Conservation (phyloP, 2,888 invertebrate species). For the Esperia sulphurella region DNA sequence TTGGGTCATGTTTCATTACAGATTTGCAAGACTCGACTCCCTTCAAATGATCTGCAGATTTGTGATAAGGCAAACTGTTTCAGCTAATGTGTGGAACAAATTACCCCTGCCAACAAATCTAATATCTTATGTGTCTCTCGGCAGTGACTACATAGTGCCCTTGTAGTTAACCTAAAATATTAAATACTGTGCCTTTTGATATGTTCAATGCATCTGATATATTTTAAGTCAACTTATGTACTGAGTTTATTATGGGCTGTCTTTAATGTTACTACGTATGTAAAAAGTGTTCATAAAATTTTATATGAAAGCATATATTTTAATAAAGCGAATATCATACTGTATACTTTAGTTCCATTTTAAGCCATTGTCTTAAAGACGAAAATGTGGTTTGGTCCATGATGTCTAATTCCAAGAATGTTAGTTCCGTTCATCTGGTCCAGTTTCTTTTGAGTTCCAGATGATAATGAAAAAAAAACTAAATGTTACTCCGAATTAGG, state of each 20-base stretch:
- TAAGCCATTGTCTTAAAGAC: no score
- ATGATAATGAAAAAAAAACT: no score
- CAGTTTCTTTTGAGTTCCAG: no score
- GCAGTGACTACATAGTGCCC: slow-evolving; percentile 73
- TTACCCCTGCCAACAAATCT: slow-evolving; percentile 81
- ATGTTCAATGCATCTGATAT: slow-evolving; percentile 22
- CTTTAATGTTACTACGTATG: slow-evolving; percentile 1
- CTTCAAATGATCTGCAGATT: slow-evolving; percentile 87
- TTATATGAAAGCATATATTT: slow-evolving; percentile 53
- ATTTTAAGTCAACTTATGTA: not conserved
- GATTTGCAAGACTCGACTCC: slow-evolving; percentile 82
- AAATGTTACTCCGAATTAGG: no score
- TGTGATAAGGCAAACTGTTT: slow-evolving; percentile 84
- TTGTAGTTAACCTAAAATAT: slow-evolving; percentile 37
- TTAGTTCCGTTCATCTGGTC: no score
- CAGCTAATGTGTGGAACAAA: slow-evolving; percentile 82
- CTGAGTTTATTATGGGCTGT: slow-evolving; percentile 5
- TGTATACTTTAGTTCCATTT: slow-evolving; percentile 5
- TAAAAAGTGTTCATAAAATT: slow-evolving; percentile 42
- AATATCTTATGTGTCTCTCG: slow-evolving; percentile 60
- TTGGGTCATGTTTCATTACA: slow-evolving; percentile 52
- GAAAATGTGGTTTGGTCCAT: no score
- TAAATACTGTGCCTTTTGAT: slow-evolving; percentile 45
- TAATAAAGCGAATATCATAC: slow-evolving; percentile 34
- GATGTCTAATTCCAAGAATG: no score